A percentile compares a stretch with the other conserved stretches of the same genome.
Evolutionary conservation across 2,888 invertebrate genomes (phyloP).

Genomic region (Spilosoma lubricipeda): DNA sequence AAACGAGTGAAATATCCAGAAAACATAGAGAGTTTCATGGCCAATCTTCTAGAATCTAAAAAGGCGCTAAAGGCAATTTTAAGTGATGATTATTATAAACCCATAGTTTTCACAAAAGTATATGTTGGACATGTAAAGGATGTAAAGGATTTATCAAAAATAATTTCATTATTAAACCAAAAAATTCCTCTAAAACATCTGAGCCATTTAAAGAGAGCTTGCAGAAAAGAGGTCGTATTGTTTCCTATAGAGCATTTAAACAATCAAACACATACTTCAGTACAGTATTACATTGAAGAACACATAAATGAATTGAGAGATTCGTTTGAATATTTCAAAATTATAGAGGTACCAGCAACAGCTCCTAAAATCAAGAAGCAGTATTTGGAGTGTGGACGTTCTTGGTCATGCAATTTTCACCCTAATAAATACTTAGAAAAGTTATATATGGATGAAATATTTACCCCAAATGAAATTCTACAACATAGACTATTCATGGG

Average conservation of each 20-base stretch:
- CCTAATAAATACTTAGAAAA: conserved; percentile 91
- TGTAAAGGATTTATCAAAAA: conserved; percentile 87
- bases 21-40: conserved; percentile 59
- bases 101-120: conserved; percentile 84
- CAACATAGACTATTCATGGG: conserved; percentile 87
- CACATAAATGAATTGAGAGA: conserved; percentile 81
- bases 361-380: conserved; percentile 89
- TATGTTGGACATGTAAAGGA: conserved; percentile 87
- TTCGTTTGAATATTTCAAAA: conserved; percentile 82
- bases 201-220: conserved; percentile 91
- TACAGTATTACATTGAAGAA: conserved; percentile 73
- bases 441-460: conserved; percentile 87
- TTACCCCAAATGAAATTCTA: conserved; percentile 81
- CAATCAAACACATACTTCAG: conserved; percentile 62
- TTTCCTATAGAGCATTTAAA: conserved; percentile 73
- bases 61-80: conserved; percentile 83
- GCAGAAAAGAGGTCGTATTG: conserved; percentile 85
- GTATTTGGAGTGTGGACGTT: conserved; percentile 84
- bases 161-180: conserved; percentile 87
- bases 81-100: conserved; percentile 80
- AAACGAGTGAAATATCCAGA: conserved; percentile 63
- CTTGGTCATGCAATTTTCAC: conserved; percentile 96
- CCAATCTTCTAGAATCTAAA: conserved; percentile 55
- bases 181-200: conserved; percentile 87
- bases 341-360: conserved; percentile 86